Evolutionary conservation across 2,888 invertebrate genomes (phyloP).

Genomic region (Drosophila mercatorum): DNA sequence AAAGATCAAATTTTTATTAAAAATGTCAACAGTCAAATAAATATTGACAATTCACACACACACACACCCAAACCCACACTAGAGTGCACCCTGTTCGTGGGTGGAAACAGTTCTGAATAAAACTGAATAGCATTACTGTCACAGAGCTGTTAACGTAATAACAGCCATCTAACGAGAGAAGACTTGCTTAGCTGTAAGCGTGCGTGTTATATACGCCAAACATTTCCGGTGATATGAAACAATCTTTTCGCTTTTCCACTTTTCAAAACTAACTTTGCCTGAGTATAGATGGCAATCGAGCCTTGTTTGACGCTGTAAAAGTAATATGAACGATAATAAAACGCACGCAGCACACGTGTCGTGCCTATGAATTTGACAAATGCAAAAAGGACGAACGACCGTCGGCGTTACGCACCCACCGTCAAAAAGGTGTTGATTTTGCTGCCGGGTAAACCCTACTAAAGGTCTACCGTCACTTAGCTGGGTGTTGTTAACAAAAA

Average conservation of each 20-base stretch:
- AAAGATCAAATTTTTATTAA: conserved; percentile 58
- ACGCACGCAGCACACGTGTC: conserved; percentile 61
- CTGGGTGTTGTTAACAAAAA: conserved; percentile 6
- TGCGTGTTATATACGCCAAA: conserved; percentile 5
- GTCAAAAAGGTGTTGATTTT: conserved; percentile 62
- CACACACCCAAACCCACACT: neutral
- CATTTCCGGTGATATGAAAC: neutral
- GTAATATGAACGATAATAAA: conserved; percentile 44
- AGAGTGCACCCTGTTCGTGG: conserved; percentile 5
- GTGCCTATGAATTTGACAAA: conserved; percentile 45
- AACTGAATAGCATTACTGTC: neutral
- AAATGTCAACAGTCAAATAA: conserved; percentile 71
- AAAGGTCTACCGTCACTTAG: conserved; percentile 14
- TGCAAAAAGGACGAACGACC: conserved; percentile 15
- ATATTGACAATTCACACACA: conserved; percentile 50
- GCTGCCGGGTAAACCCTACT: conserved; percentile 55
- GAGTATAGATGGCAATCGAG: conserved; percentile 2
- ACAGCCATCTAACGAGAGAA: conserved; percentile 8
- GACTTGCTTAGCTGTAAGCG: neutral
- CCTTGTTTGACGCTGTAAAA: neutral
- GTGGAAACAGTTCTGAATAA: conserved; percentile 7
- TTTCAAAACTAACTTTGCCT: neutral
- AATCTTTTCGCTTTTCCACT: neutral
- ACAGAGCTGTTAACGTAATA: neutral
- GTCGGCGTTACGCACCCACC: conserved; percentile 6